phyloP scores from a whole-genome alignment of 1,140 invertebrate species.

The Hycleus cichorii region DNA sequence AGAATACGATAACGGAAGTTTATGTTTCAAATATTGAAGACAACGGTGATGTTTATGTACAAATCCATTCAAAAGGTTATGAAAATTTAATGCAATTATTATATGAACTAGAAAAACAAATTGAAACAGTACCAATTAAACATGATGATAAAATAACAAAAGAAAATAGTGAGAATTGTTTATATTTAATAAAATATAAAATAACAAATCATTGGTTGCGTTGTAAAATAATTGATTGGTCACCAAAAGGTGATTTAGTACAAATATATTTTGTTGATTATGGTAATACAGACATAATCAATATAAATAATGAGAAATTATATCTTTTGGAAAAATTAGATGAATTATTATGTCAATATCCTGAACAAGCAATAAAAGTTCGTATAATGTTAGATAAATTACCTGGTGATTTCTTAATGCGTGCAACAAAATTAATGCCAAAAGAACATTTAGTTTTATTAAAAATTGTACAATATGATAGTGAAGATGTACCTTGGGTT shows the following conservation, averaged over 20 bases:
- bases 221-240: slow-evolving; percentile 33
- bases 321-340: slow-evolving; percentile 39
- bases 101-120: slow-evolving; percentile 26
- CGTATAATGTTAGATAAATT: slow-evolving; percentile 44
- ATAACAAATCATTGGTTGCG: slow-evolving; percentile 37
- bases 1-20: slow-evolving; percentile 39
- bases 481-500: slow-evolving; percentile 40
- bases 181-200: slow-evolving; percentile 40
- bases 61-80: slow-evolving; percentile 40
- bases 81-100: slow-evolving; percentile 36
- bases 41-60: slow-evolving; percentile 43
- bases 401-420: slow-evolving; percentile 42
- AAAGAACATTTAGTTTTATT: slow-evolving; percentile 41
- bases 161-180: slow-evolving; percentile 20
- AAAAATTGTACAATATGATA: slow-evolving; percentile 34
- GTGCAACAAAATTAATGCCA: slow-evolving; percentile 43
- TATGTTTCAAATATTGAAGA: slow-evolving; percentile 41
- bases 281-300: slow-evolving; percentile 39
- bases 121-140: slow-evolving; percentile 18
- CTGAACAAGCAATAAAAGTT: slow-evolving; percentile 46
- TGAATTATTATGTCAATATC: slow-evolving; percentile 36
- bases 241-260: slow-evolving; percentile 23
- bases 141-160: slow-evolving; percentile 5
- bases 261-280: slow-evolving; percentile 43
- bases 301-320: slow-evolving; percentile 29